phyloP scores from a whole-genome alignment of 1,140 invertebrate genomes.

The Maniola jurtina region DNA sequence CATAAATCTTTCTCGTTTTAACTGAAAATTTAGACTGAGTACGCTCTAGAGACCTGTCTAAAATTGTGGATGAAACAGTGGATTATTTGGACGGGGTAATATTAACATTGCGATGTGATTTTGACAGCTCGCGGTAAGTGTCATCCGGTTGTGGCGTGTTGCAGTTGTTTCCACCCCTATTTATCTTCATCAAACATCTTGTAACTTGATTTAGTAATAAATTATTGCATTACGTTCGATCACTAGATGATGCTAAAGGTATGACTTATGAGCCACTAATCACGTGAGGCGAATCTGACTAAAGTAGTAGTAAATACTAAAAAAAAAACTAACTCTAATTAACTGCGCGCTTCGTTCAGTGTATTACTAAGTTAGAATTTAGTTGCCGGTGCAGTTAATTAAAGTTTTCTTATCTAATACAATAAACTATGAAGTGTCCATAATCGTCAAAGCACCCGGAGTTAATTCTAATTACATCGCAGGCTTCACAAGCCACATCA shows the following conservation, averaged over 20 bases:
- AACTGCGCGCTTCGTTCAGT: constrained; percentile 39
- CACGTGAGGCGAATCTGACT: constrained; percentile 64
- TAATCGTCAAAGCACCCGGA: constrained; percentile 78
- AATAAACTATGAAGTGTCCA: constrained; percentile 76
- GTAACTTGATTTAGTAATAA: constrained; percentile 47
- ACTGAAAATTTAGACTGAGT: no score
- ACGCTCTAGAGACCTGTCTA: no score
- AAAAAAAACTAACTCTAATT: constrained; percentile 50
- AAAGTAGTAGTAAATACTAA: constrained; percentile 73
- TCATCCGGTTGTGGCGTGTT: background rate
- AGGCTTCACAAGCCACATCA: constrained; percentile 71
- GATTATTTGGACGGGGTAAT: no score
- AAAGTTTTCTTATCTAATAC: constrained; percentile 67
- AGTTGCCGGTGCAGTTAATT: constrained; percentile 46
- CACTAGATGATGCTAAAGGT: constrained; percentile 44
- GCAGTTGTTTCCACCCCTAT: background rate
- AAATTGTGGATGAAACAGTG: no score
- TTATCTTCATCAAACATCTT: constrained; percentile 65
- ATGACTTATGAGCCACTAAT: constrained; percentile 55
- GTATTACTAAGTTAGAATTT: constrained; percentile 21
- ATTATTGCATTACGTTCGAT: constrained; percentile 51
- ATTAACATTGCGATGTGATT: no score
- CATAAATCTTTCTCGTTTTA: no score
- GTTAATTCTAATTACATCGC: constrained; percentile 74
- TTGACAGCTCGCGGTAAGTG: no score